A percentile compares a stretch with the other conserved stretches of the same genome.
phyloP scores from a whole-genome alignment of 35 echinoderm and acorn worm genomes.

The Heliocidaris erythrogramma region DNA sequence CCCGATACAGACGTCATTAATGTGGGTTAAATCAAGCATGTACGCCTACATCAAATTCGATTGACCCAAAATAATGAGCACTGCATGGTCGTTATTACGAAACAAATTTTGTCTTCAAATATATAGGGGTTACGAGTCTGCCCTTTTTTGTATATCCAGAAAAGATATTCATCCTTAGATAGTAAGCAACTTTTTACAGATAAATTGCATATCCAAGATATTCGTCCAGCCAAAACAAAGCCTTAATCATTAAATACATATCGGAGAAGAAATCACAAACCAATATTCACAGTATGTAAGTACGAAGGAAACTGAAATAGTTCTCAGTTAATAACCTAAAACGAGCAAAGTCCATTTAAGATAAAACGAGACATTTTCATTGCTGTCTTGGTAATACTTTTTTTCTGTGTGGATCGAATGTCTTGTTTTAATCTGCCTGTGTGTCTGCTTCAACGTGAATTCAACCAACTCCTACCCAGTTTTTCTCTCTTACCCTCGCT shows the following conservation, averaged over 20 bases:
- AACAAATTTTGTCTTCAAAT: neutral
- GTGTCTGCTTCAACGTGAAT: too few relatives aligned
- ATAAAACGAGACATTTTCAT: too few relatives aligned
- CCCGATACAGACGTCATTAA: neutral
- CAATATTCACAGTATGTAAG: neutral
- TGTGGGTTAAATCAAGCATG: neutral
- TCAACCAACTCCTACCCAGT: too few relatives aligned
- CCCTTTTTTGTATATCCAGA: neutral
- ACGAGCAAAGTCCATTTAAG: too few relatives aligned
- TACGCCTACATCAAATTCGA: too few relatives aligned
- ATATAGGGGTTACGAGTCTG: neutral
- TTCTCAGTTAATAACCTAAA: too few relatives aligned
- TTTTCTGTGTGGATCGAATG: too few relatives aligned
- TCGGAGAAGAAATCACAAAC: neutral
- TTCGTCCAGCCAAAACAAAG: neutral
- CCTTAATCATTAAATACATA: neutral
- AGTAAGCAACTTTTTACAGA: neutral
- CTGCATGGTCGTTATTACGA: neutral
- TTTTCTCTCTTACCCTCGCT: too few relatives aligned
- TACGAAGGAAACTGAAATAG: too few relatives aligned
- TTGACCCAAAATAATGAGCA: too few relatives aligned
- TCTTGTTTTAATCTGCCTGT: too few relatives aligned
- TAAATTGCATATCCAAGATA: neutral
- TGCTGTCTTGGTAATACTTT: too few relatives aligned
- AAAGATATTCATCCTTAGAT: neutral